Evolutionary conservation across 2,888 invertebrate genomes (phyloP), one percentile per base, ranked within the genome.

Genomic region (Stenoptilia bipunctidactyla): DNA sequence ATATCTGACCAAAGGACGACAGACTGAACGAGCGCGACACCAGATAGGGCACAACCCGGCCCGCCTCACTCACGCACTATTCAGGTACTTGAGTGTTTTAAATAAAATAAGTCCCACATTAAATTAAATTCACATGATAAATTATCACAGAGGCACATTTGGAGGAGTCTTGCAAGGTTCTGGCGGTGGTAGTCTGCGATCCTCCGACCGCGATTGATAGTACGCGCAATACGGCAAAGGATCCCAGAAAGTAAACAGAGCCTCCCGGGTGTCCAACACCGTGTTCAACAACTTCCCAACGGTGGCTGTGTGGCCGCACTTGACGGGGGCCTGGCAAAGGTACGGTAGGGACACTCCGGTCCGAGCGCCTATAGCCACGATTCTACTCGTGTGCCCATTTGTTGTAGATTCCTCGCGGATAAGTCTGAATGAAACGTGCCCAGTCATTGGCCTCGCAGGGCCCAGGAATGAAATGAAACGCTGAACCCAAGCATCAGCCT

Each of bases 201-300:
- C 74, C 15, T 67, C 73, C 33, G 93, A 66, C 57, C 93, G 91
- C 53, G 94, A 88, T 61, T 92, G 92, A 70, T 93, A 93, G 63
- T 92, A 93, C 1, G 92, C 93, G 59, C 92, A 93, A 61, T 93
- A 94, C 0, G 94, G 94, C 53, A 94, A 63, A 3, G 94, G 94
- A 61, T 94, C 94, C 93, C 93, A 93, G 57, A 90, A 90, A 3
- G 90, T 87, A 58, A 94, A 94, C 1, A 94, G 74, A 0, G 92
- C 93, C 60, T 94, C 93, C 33, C 92, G 85, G 50, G 92, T 92
- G 56, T 93, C 92, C 50, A 93, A 62, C 27, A 92, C 89, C 0
- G 89, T 89, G 30, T 89, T 88, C 52, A 90, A 72, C 37, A 90
- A 61, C 56, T 88, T 87, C 13, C 87, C 86, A 3, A 90, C 85